phyloP scores from a whole-genome alignment of 2,888 invertebrate genomes.

The Tetanocera ferruginea region DNA sequence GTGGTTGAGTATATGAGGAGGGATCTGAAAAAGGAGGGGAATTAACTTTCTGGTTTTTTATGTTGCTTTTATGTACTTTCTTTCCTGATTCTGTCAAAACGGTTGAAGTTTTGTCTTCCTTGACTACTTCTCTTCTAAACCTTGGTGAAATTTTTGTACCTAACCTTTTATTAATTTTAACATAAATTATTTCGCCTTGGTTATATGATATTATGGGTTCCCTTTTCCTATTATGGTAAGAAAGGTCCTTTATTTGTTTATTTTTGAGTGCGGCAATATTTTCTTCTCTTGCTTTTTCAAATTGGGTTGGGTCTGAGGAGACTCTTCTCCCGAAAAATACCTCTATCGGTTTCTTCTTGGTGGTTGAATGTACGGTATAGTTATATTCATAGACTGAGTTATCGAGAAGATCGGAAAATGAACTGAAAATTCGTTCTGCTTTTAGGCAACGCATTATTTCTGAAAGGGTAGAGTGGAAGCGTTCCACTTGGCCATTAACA shows the following conservation, averaged over 20 bases:
- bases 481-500: conserved; percentile 40
- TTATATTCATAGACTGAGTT: too few relatives aligned
- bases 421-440: conserved; percentile 22
- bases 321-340: conserved; percentile 39
- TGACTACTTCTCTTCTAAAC: conserved; percentile 42
- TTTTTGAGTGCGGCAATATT: conserved; percentile 34
- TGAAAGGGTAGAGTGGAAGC: conserved; percentile 43
- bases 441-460: conserved; percentile 45
- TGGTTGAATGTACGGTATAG: too few relatives aligned
- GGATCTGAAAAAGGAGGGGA: too few relatives aligned
- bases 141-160: conserved; percentile 42
- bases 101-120: conserved; percentile 24
- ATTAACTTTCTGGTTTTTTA: too few relatives aligned
- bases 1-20: too few relatives aligned
- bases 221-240: conserved; percentile 42
- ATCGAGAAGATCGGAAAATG: conserved; percentile 30
- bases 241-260: conserved; percentile 39
- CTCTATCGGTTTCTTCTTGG: too few relatives aligned
- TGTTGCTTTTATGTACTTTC: too few relatives aligned
- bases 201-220: conserved; percentile 40
- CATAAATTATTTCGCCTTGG: conserved; percentile 40
- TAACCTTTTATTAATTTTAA: conserved; percentile 43
- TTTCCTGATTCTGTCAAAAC: background rate
- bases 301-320: conserved; percentile 15
- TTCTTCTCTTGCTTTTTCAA: conserved; percentile 20